Evolutionary conservation across 2,113 vertebrate species (phyloP), one percentile per base, ranked within the genome.

Genomic region (Mormyrus iriodes): DNA sequence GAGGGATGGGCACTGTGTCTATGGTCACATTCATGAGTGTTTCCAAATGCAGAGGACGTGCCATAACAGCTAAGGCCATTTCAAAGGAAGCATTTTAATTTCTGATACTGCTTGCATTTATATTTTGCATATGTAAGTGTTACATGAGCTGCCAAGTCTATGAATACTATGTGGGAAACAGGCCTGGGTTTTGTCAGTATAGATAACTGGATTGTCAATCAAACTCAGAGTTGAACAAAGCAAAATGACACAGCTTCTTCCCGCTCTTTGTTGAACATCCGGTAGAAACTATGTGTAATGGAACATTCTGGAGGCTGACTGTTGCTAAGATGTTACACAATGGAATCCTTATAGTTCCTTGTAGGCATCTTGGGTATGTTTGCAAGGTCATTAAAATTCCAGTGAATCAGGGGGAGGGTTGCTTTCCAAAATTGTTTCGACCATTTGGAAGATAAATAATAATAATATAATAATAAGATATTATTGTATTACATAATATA

Each of bases 61-160:
- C 44, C n/a, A 51, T 27, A 85, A 49, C 44, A 49, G 8, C 83
- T 49, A 51, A 4, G 12, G 46, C 21, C 19, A 79, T 31, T 42
- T 79, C 73, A 79, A 85, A 85, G n/a, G 73, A 48, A 48, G 44
- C 44, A 49, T 49, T 85, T 85, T 85, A 85, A 48, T 85, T 85
- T 85, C 48, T 49, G 48, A 27, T 85, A 85, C 44, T 49, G 44
- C 13, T 85, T 10, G 48, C 44, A 85, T 46, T 84, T 49, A 49
- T 85, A 49, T 15, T 85, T 51, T 51, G 44, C 44, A 49, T 49
- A 46, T 48, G 83, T 85, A 85, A 85, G 35, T 85, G 83, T 85
- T 85, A 85, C 83, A 49, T 85, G 44, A 85, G 31, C 83, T 27
- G 24, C 83, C 44, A 85, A 48, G n/a, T n/a, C 83, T 85, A 51